Base-by-base conservation (phyloP, 1,140 invertebrate species). In the Palaemon carinicauda region DNA sequence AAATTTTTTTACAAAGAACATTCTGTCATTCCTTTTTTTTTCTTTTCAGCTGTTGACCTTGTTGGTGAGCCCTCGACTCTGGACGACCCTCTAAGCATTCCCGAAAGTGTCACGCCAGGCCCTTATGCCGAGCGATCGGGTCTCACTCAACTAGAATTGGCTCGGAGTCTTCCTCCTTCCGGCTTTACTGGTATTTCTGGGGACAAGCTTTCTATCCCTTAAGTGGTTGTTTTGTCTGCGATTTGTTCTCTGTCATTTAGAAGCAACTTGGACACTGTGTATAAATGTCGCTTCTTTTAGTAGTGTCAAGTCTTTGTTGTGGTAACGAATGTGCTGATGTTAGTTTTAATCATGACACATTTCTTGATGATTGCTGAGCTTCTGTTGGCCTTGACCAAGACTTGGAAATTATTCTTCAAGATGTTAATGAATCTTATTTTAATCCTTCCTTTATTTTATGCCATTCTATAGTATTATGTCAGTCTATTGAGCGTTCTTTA, bases 41-140 rank as follows among this genome's bases (percentile, higher is more conserved):
- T 9, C 29, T 31, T 85, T 85, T 17, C 82, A 85, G 82, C 82
- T 24, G 74, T 85, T 69, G 82, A 85, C 15, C 41, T 79, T 21
- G 71, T 85, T n/a, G 82, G 82, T 29, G 19, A 85, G 56, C 74
- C 82, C 10, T n/a, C 82, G 15, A 79, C 53, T 27, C 27, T 85
- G 21, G 82, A 69, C 9, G 82, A 85, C 19, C 82, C 82, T 27
- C 56, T 85, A n/a, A 85, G 82, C 54, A 85, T 85, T 29, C 82
- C 82, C 5, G 71, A 85, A 21, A 56, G 82, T 52, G 41, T 78
- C 10, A 78, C 82, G 10, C 82, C 82, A 12, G 82, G 82, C 19
- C 82, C 53, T 3, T 79, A 19, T 31, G 14, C 33, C 1, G 74
- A 78, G 10, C 21, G 41, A 14, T n/a, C n/a, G n/a, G 17, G 53